Evolutionary conservation across 2,113 vertebrate species (phyloP), one percentile per base, ranked within the genome.

Genomic region (Mesoclemmys tuberculata): DNA sequence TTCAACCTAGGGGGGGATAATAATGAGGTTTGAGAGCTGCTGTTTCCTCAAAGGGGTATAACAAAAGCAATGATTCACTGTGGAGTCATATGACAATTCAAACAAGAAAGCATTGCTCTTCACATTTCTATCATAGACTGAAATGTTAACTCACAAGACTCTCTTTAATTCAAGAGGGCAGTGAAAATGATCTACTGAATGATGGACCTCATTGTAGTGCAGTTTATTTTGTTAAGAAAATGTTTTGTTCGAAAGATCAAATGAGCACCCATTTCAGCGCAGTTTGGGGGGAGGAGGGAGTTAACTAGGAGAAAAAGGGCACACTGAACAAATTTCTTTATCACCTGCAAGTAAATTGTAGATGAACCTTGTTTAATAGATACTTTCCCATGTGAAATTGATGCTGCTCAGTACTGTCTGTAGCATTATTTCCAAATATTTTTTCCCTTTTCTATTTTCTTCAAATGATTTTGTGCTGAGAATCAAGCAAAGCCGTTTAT

Each of bases 401-500:
- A 18, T 55, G 21, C 56, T 92, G 93, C 82, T 88, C 78, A 21
- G 19, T 13, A 49, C 64, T 71, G 8, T 58, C 77, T 56, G 31
- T 27, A 75, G 22, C 26, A 86, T 77, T 93, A 71, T 82, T 94
- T 95, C 84, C 78, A 81, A 78, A 71, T 14, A 38, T 26, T 41
- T 85, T 95, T 55, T 80, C 4, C 12, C n/a, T 94, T 91, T 78
- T 93, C 58, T 94, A n/a, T 93, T 92, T 93, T 86, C 84, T 77
- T 80, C 26, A 85, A 96, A 91, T 80, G 2, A 75, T 85, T 93
- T 91, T 79, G 6, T 88, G 75, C 85, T 98, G 80, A 80, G 68
- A 96, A 96, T 87, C 31, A 92, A 95, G 46, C 2, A 80, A 93
- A 54, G 68, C 71, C 56, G 79, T 97, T 96, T 92, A 94, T 96